Base-by-base conservation (phyloP, 2,113 vertebrate genomes). In the Barnardius zonarius region DNA sequence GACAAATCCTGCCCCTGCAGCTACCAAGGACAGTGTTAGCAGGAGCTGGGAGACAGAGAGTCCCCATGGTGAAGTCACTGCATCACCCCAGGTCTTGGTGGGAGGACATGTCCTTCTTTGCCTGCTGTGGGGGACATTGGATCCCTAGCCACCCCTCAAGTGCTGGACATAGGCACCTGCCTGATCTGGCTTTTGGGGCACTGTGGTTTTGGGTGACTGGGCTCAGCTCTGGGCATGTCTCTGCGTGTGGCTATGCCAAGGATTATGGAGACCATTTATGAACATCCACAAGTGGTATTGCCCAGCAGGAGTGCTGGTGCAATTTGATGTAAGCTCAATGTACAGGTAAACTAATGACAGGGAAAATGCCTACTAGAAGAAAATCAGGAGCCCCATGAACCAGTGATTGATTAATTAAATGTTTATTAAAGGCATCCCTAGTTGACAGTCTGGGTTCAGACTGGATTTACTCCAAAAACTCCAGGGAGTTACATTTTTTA, bases 181-280 rank as follows among this genome's bases (percentile, higher is more conserved):
- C 12, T 22, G 62, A 16, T 68, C 31, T 25, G 16, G 41, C 25
- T 62, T 27, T 68, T 64, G 39, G 43, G 44, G 15, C 37, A 6
- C 43, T 14, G 8, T 44, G 55, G 9, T 23, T 76, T 30, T 41
- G 49, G 20, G 22, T 64, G 70, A 10, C 22, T 70, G 69, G 48
- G 22, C 15, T 30, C 11, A 39, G 30, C n/a, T 33, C 51, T 66
- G 30, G 24, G 9, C 57, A 59, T 10, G 33, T n/a, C 57, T 59
- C 20, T 35, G n/a, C 48, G 49, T 0, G 1, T 0, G 2, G 20
- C 49, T 52, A 10, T 52, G 24, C 49, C 25, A 14, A 57, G 33
- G 63, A 30, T 43, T 75, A 13, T 14, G 37, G 48, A 57, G 55
- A 46, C 11, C 3, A 1, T 3, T 0, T 0, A 10, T 0, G 1